Evolutionary conservation across 2,113 vertebrate species (phyloP).

Genomic region (Anas platyrhynchos): DNA sequence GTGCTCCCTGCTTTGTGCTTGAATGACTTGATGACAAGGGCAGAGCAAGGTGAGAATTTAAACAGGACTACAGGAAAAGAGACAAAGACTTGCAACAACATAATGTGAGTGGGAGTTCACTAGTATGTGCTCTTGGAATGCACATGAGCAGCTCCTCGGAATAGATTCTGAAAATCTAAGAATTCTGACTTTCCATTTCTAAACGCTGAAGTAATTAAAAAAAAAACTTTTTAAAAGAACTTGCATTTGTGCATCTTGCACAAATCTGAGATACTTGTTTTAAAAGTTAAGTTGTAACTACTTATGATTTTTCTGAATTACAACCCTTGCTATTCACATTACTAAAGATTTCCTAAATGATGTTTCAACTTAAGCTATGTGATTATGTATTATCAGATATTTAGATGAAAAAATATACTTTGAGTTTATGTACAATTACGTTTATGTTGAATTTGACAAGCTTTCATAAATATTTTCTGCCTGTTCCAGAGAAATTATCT

Average conservation of each 20-base stretch:
- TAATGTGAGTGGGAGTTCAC: conserved; percentile 70
- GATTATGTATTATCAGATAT: not conserved
- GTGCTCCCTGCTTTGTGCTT: conserved; percentile 99
- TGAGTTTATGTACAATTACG: accelerated
- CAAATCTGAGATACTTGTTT: not conserved
- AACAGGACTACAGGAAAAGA: conserved; percentile 87
- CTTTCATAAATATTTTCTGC: not conserved
- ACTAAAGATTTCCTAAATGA: not conserved
- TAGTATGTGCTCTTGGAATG: conserved; percentile 25
- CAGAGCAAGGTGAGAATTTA: conserved; percentile 99
- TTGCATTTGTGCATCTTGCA: not conserved
- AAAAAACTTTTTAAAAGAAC: not conserved
- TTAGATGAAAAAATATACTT: not conserved
- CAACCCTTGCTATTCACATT: not conserved
- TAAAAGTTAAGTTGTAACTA: not conserved
- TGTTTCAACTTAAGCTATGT: not conserved
- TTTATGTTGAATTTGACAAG: not conserved
- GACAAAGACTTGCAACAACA: conserved; percentile 79
- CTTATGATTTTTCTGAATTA: not conserved
- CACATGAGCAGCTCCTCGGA: conserved; percentile 5
- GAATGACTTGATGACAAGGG: conserved; percentile 99
- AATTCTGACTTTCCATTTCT: not conserved
- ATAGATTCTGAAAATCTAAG: not conserved
- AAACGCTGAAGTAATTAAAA: not conserved
- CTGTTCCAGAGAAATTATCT: not conserved